These are phyloP conservation scores for Uria lomvia DNA, from an alignment of 2,113 vertebrate genomes.

Conservation along the genomic window DNA sequence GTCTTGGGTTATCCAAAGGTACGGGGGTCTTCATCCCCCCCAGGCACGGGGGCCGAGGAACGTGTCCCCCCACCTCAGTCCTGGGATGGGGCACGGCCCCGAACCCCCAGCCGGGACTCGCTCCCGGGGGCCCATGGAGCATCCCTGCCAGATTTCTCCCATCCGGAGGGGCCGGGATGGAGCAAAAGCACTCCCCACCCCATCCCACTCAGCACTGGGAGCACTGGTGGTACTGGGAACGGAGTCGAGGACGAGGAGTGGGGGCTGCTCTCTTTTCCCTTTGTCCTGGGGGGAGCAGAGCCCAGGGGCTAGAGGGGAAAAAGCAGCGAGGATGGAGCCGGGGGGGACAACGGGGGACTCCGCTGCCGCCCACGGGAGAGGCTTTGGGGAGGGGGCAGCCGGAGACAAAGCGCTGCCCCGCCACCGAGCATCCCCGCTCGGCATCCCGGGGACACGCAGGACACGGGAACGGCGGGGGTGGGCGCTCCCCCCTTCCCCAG, in stretches of 20 bases:
- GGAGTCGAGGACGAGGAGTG: background rate
- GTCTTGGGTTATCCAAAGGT: background rate
- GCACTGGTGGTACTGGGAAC: background rate
- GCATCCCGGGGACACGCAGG: background rate
- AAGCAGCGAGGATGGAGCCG: background rate
- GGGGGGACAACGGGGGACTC: background rate
- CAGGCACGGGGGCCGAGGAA: background rate
- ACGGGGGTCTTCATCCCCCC: background rate
- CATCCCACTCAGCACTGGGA: background rate
- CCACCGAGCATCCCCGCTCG: background rate
- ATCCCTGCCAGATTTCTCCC: background rate
- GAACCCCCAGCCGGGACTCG: fast-evolving
- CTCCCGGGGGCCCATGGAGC: background rate
- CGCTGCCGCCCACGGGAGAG: background rate
- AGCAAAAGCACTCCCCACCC: background rate
- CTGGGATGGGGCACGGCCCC: background rate
- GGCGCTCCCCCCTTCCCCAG: background rate
- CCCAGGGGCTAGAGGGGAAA: background rate
- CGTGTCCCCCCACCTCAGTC: fast-evolving
- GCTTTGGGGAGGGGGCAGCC: background rate
- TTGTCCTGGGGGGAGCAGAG: background rate
- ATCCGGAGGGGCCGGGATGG: background rate
- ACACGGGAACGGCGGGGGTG: background rate
- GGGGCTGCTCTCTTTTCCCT: background rate
- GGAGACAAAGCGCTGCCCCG: background rate